Percentiles rank a stretch among this genome's conserved stretches.
Evolutionary conservation across 1,140 invertebrate species (phyloP).

Genomic region (Branchinecta lindahli): DNA sequence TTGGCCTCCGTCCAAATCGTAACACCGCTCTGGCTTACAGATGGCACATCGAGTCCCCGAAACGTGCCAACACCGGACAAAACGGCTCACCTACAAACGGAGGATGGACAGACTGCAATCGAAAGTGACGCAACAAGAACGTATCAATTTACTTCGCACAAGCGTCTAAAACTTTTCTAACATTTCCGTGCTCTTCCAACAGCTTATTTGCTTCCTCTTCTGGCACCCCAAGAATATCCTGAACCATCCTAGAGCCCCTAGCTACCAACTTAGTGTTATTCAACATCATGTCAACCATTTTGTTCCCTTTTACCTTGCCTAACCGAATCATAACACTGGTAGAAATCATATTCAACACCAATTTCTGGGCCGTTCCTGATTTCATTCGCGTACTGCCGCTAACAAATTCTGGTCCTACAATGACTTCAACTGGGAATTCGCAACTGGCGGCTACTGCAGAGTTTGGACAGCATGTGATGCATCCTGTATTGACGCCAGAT

Average conservation of each 20-base stretch:
- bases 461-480: constrained; percentile 21
- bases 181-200: not conserved
- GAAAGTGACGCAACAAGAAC: constrained; percentile 3
- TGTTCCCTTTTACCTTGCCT: constrained; percentile 25
- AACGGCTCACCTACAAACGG: too few species aligned
- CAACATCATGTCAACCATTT: constrained; percentile 25
- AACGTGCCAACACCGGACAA: too few species aligned
- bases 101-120: too few species aligned
- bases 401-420: constrained; percentile 25
- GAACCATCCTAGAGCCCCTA: constrained; percentile 21
- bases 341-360: constrained; percentile 26
- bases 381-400: constrained; percentile 27
- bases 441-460: constrained; percentile 16
- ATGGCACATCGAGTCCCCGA: too few species aligned
- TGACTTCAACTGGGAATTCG: constrained; percentile 20
- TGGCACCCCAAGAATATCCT: not conserved
- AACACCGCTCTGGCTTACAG: too few species aligned
- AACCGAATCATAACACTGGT: constrained; percentile 26
- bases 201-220: not conserved
- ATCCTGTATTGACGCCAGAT: constrained; percentile 18
- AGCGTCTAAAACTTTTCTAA: not conserved
- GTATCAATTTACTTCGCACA: not conserved
- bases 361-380: constrained; percentile 26
- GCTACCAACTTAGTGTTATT: constrained; percentile 24
- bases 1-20: too few species aligned